phyloP scores from a whole-genome alignment of 2,888 invertebrate genomes.

The Heliconius ethilla region DNA sequence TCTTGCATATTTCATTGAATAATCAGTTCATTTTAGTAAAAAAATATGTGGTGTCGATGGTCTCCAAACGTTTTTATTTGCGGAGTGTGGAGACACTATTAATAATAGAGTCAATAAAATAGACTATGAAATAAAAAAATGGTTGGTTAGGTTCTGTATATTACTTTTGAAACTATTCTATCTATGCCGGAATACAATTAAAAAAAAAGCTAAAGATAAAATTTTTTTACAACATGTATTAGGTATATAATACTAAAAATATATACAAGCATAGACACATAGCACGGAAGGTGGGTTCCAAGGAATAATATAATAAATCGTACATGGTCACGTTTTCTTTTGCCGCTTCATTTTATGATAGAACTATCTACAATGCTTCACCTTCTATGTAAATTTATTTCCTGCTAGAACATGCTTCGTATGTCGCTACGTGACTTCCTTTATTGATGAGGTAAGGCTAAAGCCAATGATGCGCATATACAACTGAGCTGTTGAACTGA shows the following conservation, averaged over 20 bases:
- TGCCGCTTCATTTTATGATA: slow-evolving; percentile 30
- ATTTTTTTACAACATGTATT: too few species aligned
- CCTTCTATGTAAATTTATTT: slow-evolving; percentile 42
- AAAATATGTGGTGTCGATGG: neutral
- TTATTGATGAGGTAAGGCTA: slow-evolving; percentile 37
- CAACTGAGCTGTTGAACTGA: slow-evolving; percentile 10
- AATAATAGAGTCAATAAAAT: too few species aligned
- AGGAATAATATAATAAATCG: slow-evolving; percentile 17
- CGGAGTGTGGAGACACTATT: neutral
- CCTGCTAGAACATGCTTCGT: slow-evolving; percentile 39
- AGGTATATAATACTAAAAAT: too few species aligned
- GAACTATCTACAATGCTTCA: slow-evolving; percentile 35
- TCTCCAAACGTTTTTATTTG: neutral
- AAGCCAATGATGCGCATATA: slow-evolving; percentile 24
- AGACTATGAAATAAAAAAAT: too few species aligned
- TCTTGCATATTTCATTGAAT: slow-evolving; percentile 6
- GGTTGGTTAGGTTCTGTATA: too few species aligned
- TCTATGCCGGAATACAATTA: too few species aligned
- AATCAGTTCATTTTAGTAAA: neutral
- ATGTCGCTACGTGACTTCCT: slow-evolving; percentile 42
- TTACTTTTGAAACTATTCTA: too few species aligned
- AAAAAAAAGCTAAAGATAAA: too few species aligned
- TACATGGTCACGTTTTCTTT: slow-evolving; percentile 36
- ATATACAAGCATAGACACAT: neutral
- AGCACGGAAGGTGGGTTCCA: neutral